Base-by-base conservation (phyloP, 2,113 vertebrate species). In the Potamarius usumacintae region DNA sequence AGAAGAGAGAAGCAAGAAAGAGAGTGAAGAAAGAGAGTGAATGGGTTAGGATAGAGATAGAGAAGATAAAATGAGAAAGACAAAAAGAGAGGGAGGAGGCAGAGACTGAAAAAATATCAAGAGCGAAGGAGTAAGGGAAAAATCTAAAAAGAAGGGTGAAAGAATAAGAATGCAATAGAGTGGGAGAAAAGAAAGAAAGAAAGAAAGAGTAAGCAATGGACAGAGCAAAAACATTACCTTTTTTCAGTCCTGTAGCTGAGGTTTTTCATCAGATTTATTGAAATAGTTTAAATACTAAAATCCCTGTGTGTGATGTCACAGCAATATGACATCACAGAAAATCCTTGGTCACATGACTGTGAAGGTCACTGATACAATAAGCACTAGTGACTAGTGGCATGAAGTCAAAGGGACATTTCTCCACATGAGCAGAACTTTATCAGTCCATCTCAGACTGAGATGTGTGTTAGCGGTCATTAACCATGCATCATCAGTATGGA, bases 1-100 rank as follows among this genome's bases (percentile, higher is more conserved):
- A 53, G 50, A 92, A 92, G 90, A 88, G 88, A 88, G 18, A 4
- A 76, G 17, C 15, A 83, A 88, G 93, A 90, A 34, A 25, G 22
- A 92, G 89, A 92, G 88, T 92, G 92, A 1, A 11, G 34, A 74
- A 8, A 48, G 14, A 48, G 14, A 3, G 42, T 42, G 42, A 42
- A 42, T 42, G 42, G 42, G 42, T 4, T 42, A 42, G 42, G 14
- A 92, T 88, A 94, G 92, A 7, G 14, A 67, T 9, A 63, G 22
- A 67, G 25, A 27, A 67, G 12, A 65, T 27, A 9, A 34, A 69
- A 74, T 22, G 2, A 27, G 10, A n/a, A 53, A 78, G 48, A 22
- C 4, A 52, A 20, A 74, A 5, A 20, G 7, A 50, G 20, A 50
- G 15, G 34, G 30, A 15, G n/a, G 1, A 0, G n/a, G 60, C 20